Base-by-base conservation (phyloP, 2,797 vertebrate genomes). In the Coendou prehensilis region DNA sequence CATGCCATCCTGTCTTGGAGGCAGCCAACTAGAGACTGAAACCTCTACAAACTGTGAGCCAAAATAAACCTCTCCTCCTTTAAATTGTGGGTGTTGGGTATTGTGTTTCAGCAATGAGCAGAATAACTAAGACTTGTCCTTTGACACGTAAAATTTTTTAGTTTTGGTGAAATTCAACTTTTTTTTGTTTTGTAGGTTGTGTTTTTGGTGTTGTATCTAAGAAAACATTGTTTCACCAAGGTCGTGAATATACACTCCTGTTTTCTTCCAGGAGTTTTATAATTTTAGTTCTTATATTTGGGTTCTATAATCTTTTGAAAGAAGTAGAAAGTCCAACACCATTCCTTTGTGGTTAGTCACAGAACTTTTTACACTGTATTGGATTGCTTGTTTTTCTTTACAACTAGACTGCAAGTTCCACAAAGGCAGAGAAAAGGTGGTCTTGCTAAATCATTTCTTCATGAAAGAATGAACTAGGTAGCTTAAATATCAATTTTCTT, bases 361-460 rank as follows among this genome's bases (percentile, higher is more conserved):
- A 78, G 5, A 69, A 76, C 15, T 81, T 87, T 93, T 92, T 73
- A 92, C 5, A 78, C 1, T 91, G 13, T 80, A 76, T 45, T 82
- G 47, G 92, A 93, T 45, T 81, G 37, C 18, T 81, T 57, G 28
- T 54, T 45, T 79, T 94, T 90, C 64, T 87, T 95, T 97, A 73
- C 33, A 83, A 75, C 84, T 75, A 90, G 10, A 78, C 6, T 37
- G 47, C 52, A 71, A 94, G 92, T 4, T 41, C 41, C 57, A 82
- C n/a, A 30, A 95, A 33, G 26, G 18, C 41, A 56, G 59, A 94
- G 56, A 57, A 13, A 94, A 93, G 10, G 20, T 84, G 45, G 22
- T 57, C 26, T 93, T 67, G 75, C 9, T 88, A 84, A 57, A 84
- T 93, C 26, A 87, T 87, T 69, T 79, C 26, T 76, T 69, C 8